Evolutionary conservation across 2,113 vertebrate genomes (phyloP).

Genomic region (Camelus bactrianus): DNA sequence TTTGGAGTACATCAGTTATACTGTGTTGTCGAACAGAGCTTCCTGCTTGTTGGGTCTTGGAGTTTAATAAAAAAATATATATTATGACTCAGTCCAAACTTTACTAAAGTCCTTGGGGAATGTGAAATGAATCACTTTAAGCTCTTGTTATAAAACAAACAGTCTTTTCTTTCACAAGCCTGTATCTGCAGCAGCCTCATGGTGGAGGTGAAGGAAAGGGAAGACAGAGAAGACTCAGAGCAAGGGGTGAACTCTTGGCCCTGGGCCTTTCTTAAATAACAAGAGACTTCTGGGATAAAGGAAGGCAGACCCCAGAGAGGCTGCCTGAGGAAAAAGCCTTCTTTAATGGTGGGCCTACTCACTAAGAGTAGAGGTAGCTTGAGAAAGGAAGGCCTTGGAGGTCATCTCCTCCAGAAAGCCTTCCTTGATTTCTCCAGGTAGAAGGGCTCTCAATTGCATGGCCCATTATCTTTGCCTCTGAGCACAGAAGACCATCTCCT

Average conservation of each 20-base stretch:
- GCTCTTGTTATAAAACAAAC: conserved; percentile 81
- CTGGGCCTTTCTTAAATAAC: background rate
- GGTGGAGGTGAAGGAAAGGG: background rate
- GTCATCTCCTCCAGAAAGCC: background rate
- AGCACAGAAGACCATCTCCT: background rate
- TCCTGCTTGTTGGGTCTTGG: conserved; percentile 80
- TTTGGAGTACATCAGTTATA: conserved; percentile 71
- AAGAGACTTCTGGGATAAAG: background rate
- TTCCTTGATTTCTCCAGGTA: conserved; percentile 31
- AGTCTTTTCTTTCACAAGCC: conserved; percentile 71
- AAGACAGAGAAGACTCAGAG: background rate
- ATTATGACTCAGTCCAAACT: conserved; percentile 82
- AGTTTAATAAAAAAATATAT: conserved; percentile 82
- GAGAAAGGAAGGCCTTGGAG: background rate
- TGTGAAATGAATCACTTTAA: conserved; percentile 79
- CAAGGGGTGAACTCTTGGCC: background rate
- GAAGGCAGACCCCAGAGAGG: background rate
- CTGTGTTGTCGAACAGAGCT: conserved; percentile 72
- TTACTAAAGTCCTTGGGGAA: conserved; percentile 80
- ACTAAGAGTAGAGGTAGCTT: background rate
- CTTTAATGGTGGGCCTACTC: background rate
- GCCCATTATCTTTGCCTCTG: background rate
- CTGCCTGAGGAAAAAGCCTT: background rate
- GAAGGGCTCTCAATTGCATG: background rate
- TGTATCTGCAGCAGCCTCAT: conserved; percentile 13